Evolutionary conservation across 2,797 vertebrate species (phyloP).

Genomic region (Cygnus olor): DNA sequence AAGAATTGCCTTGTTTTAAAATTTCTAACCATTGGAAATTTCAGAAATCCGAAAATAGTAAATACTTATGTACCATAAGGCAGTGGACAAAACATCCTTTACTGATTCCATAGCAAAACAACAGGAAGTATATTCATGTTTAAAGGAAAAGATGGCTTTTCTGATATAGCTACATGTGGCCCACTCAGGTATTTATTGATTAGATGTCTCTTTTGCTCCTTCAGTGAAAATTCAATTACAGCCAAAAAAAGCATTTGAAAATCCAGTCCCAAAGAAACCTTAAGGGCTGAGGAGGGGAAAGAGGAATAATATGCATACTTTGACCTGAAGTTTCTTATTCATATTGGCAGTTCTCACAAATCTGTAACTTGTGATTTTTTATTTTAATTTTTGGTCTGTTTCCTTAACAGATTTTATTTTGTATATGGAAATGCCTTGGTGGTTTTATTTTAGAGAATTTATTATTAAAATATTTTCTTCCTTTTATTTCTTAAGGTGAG

Average conservation of each 20-base stretch:
- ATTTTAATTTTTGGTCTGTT: background rate
- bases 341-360: background rate
- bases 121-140: background rate
- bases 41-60: background rate
- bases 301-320: background rate
- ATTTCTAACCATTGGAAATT: background rate
- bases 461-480: background rate
- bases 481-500: background rate
- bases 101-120: background rate
- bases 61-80: background rate
- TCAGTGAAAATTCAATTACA: background rate
- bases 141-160: background rate
- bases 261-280: background rate
- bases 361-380: background rate
- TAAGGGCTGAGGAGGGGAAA: background rate
- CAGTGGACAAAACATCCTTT: background rate
- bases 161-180: background rate
- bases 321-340: background rate
- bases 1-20: background rate
- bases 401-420: background rate
- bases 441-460: background rate
- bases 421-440: background rate
- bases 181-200: background rate
- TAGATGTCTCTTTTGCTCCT: background rate
- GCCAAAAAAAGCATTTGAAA: background rate